Base-by-base conservation (phyloP, 2,113 vertebrate genomes). In the Budorcas taxicolor region DNA sequence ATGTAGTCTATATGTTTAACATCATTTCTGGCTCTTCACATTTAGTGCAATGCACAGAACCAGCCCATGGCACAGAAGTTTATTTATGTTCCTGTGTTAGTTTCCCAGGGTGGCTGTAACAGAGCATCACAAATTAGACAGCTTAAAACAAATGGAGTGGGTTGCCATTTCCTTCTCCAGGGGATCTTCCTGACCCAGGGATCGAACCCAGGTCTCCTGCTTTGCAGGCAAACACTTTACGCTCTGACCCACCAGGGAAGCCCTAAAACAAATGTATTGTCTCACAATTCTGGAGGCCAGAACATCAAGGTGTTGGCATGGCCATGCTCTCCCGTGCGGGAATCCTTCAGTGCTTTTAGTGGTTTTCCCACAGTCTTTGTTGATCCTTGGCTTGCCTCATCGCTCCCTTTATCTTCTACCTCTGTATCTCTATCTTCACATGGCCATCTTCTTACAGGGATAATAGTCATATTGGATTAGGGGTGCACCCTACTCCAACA, bases 241-340 rank as follows among this genome's bases (percentile, higher is more conserved):
- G 12, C 47, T 50, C 47, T 50, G 47, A 50, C 3, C 47, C 12
- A 50, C 47, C 47, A 50, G 47, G 47, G 47, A 50, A 50, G 47
- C 47, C 47, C 47, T 89, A 82, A 91, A 85, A 78, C 43, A 53
- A 64, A 8, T 57, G 58, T 40, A 57, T 71, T 45, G 25, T 78
- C 17, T 87, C 27, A 78, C 1, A 80, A 6, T 90, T 47, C 16
- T 55, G 5, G n/a, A 82, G 43, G 27, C 64, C 81, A 85, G 11
- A 60, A 58, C 43, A 83, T n/a, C 55, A 78, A 52, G 21, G 4
- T 80, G 3, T 57, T 7, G 25, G 7, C 52, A 93, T 57, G 9
- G 7, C 15, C 62, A 21, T 9, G 45, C 3, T 74, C 33, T 53
- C 8, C 10, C 12, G 0, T 3, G 21, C 13, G 19, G 45, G 19